Conservation (phyloP, 2,888 invertebrate genomes). For the Tyria jacobaeae region DNA sequence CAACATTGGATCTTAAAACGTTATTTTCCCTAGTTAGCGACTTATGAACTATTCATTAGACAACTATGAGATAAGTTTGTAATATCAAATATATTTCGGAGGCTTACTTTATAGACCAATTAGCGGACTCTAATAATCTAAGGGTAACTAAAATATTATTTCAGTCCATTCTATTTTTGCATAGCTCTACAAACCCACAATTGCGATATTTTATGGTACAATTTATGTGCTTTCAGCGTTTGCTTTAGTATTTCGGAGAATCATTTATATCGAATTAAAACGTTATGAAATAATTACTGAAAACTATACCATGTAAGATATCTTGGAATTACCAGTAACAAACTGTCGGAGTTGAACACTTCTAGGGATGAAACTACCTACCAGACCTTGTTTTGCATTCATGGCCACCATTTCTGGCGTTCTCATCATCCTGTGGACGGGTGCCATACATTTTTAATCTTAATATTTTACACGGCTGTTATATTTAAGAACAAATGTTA, state of each 20-base stretch:
- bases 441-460: no score
- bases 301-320: no score
- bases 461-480: no score
- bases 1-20: not conserved
- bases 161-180: slow-evolving; percentile 61
- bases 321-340: no score
- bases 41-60: not conserved
- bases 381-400: no score
- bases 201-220: slow-evolving; percentile 49
- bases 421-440: no score
- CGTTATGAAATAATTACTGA: no score
- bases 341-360: no score
- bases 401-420: no score
- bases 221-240: slow-evolving; percentile 17
- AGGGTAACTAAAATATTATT: slow-evolving; percentile 66
- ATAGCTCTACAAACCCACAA: slow-evolving; percentile 59
- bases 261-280: not conserved
- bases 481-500: no score
- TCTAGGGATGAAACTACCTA: no score
- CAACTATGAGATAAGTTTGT: not conserved
- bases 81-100: not conserved
- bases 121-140: slow-evolving; percentile 44
- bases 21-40: not conserved
- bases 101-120: slow-evolving; percentile 30
- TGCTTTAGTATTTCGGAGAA: not conserved